Evolutionary conservation across 2,113 vertebrate genomes (phyloP).

Genomic region (Cygnus atratus): DNA sequence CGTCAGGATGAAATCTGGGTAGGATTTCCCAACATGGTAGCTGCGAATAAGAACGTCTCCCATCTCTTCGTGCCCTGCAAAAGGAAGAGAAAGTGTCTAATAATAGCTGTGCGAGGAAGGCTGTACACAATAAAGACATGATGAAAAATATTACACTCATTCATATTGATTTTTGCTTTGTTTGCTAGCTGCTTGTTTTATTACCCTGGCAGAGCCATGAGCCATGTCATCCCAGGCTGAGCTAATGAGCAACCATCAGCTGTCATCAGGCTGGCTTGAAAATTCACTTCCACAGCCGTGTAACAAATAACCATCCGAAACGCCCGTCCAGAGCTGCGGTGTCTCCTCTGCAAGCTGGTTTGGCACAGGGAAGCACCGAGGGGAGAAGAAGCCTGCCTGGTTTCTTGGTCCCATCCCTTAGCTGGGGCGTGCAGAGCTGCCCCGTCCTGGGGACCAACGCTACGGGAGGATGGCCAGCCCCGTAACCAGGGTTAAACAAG

Average conservation of each 20-base stretch:
- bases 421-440: not conserved
- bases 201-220: slow-evolving; percentile 44
- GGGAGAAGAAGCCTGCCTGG: not conserved
- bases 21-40: not conserved
- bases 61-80: not conserved
- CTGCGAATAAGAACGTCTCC: not conserved
- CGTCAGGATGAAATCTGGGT: not conserved
- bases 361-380: rapidly evolving
- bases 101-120: not conserved
- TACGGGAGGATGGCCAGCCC: not conserved
- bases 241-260: slow-evolving; percentile 22
- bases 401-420: not conserved
- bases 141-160: slow-evolving; percentile 55
- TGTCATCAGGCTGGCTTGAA: not conserved
- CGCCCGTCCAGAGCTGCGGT: not conserved
- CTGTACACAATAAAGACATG: slow-evolving; percentile 4
- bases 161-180: slow-evolving; percentile 63
- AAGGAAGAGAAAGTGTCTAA: not conserved
- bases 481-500: not conserved
- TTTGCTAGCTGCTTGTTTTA: slow-evolving; percentile 33
- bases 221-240: slow-evolving; percentile 47
- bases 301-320: not conserved
- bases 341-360: not conserved
- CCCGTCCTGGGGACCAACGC: rapidly evolving
- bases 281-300: not conserved